Percentiles rank a stretch among this genome's conserved stretches.
Evolutionary conservation across 2,888 invertebrate species (phyloP).

Genomic region (Ennomos quercinarius): DNA sequence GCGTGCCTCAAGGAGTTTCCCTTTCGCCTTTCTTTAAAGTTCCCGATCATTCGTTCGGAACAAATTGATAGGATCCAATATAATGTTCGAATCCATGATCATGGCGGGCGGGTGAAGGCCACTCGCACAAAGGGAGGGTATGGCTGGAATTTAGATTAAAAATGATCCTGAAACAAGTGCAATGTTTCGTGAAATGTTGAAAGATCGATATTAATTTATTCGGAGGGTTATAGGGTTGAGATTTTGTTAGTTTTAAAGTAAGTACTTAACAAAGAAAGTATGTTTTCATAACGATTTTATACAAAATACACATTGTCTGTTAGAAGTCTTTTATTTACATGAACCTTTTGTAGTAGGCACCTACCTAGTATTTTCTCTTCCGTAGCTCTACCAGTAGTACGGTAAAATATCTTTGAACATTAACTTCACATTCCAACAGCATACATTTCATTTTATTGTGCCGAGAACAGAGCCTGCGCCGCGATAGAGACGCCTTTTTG

Average conservation of each 20-base stretch:
- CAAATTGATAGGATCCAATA: constrained; percentile 64
- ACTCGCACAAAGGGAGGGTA: constrained; percentile 68
- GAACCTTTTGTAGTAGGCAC: too few species aligned
- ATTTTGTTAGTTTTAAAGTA: background rate
- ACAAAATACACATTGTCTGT: too few species aligned
- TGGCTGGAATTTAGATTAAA: constrained; percentile 77
- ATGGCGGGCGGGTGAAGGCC: constrained; percentile 48
- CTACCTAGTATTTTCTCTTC: too few species aligned
- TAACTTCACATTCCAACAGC: too few species aligned
- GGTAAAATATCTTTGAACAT: too few species aligned
- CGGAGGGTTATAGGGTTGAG: constrained; percentile 13
- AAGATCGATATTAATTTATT: constrained; percentile 50
- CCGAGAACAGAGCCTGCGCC: too few species aligned
- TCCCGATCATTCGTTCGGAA: constrained; percentile 60
- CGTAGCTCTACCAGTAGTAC: too few species aligned
- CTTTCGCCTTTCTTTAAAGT: constrained; percentile 50
- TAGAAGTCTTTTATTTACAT: too few species aligned
- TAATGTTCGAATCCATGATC: constrained; percentile 57
- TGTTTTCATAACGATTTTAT: too few species aligned
- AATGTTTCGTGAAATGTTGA: constrained; percentile 69
- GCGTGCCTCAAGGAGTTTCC: constrained; percentile 30
- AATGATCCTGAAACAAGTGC: constrained; percentile 70
- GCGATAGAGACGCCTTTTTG: too few species aligned
- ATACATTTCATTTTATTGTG: too few species aligned
- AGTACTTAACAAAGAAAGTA: too few species aligned